phyloP scores from a whole-genome alignment of 2,888 invertebrate genomes.

The Synanthedon vespiformis region DNA sequence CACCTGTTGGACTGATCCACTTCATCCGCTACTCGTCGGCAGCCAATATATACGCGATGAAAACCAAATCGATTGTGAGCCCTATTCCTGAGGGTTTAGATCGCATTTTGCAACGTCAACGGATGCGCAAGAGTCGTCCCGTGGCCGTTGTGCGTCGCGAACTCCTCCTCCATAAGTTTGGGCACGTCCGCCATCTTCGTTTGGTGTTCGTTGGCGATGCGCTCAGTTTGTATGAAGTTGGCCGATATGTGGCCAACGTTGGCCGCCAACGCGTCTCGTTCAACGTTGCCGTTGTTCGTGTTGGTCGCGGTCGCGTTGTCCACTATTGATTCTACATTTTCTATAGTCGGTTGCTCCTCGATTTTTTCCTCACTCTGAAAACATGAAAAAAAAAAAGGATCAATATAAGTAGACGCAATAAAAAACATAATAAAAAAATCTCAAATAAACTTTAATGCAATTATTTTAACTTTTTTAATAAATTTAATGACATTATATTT shows the following conservation, averaged over 20 bases:
- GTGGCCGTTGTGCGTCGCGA: slow-evolving; percentile 62
- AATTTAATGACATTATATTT: too few species aligned
- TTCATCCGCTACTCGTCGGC: slow-evolving; percentile 5
- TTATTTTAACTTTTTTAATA: too few species aligned
- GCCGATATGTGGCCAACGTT: slow-evolving; percentile 43
- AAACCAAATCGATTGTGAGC: slow-evolving; percentile 23
- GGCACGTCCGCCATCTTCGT: slow-evolving; percentile 18
- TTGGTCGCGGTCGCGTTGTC: slow-evolving; percentile 27
- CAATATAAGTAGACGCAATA: neutral
- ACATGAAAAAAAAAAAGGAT: too few species aligned
- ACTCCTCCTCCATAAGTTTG: slow-evolving; percentile 40
- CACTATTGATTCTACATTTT: slow-evolving; percentile 22
- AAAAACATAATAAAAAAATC: neutral
- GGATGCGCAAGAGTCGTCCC: slow-evolving; percentile 34
- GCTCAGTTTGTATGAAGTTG: slow-evolving; percentile 50
- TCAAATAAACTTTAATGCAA: too few species aligned
- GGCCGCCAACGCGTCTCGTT: slow-evolving; percentile 6
- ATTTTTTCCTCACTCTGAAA: slow-evolving; percentile 45
- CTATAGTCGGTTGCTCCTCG: slow-evolving; percentile 25
- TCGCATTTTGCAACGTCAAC: slow-evolving; percentile 55
- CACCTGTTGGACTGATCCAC: too few species aligned
- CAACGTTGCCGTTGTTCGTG: slow-evolving; percentile 34
- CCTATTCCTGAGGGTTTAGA: slow-evolving; percentile 28
- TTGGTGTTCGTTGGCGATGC: slow-evolving; percentile 28
- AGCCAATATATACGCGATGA: slow-evolving; percentile 49